phyloP scores from a whole-genome alignment of 2,113 vertebrate genomes.

The Colaptes auratus region DNA sequence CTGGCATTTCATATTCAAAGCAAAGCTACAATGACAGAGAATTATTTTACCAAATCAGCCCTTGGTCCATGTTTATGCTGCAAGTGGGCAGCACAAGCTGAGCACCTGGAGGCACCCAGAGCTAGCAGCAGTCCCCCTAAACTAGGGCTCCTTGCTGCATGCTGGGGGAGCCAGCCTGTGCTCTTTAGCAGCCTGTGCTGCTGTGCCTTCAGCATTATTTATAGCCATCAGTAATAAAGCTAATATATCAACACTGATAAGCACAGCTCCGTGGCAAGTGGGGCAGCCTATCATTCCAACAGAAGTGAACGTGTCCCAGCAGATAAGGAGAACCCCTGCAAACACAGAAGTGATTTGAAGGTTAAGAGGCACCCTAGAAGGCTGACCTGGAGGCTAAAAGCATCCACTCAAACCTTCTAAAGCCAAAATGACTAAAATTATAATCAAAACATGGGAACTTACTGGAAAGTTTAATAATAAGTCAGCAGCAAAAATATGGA shows the following conservation, averaged over 20 bases:
- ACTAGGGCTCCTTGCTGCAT: neutral
- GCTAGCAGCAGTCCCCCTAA: accelerated
- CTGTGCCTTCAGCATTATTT: accelerated
- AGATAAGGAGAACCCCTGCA: neutral
- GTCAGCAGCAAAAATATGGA: neutral
- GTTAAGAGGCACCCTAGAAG: neutral
- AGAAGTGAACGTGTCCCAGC: neutral
- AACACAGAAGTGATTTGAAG: neutral
- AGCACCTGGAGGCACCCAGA: neutral
- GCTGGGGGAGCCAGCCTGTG: neutral
- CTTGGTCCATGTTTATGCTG: neutral
- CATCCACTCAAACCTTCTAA: neutral
- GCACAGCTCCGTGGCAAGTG: neutral
- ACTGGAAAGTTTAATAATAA: neutral
- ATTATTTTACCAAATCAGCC: neutral
- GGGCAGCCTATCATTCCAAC: neutral
- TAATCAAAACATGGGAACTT: neutral
- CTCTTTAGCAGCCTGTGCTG: neutral
- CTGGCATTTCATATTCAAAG: neutral
- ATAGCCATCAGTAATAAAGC: neutral
- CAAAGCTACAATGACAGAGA: neutral
- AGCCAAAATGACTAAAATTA: neutral
- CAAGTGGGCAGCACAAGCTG: accelerated
- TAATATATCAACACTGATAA: neutral
- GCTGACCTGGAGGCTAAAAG: neutral